phyloP scores from a whole-genome alignment of 2,113 vertebrate genomes.

The Boleophthalmus pectinirostris region DNA sequence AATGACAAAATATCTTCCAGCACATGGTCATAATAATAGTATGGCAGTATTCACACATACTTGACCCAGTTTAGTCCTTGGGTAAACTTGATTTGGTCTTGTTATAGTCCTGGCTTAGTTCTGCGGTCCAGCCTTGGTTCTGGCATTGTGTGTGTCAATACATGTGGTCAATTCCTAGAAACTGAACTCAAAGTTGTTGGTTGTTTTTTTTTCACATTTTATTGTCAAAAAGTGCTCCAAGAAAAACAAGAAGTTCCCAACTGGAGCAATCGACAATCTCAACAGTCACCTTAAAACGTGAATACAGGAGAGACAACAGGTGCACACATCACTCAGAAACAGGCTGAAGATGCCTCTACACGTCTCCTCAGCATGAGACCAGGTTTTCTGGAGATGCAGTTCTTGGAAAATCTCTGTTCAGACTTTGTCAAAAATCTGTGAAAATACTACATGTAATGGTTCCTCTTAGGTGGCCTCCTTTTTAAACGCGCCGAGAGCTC shows the following conservation, averaged over 20 bases:
- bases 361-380: slow-evolving; percentile 28
- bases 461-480: slow-evolving; percentile 32
- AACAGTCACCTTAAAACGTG: not conserved
- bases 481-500: slow-evolving; percentile 17
- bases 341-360: slow-evolving; percentile 37
- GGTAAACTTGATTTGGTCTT: too few relatives aligned
- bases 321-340: slow-evolving; percentile 16
- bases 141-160: too few relatives aligned
- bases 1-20: too few relatives aligned
- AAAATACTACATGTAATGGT: slow-evolving; percentile 41
- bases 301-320: slow-evolving; percentile 11
- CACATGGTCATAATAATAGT: too few relatives aligned
- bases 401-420: slow-evolving; percentile 23
- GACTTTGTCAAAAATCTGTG: slow-evolving; percentile 33
- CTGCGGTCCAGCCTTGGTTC: too few relatives aligned
- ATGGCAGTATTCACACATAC: too few relatives aligned
- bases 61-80: too few relatives aligned
- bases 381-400: slow-evolving; percentile 31
- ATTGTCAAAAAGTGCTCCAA: slow-evolving; percentile 4
- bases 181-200: too few relatives aligned
- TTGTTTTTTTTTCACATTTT: not conserved
- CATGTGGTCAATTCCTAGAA: too few relatives aligned
- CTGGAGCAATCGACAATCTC: not conserved
- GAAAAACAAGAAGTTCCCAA: slow-evolving; percentile 5
- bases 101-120: too few relatives aligned